Evolutionary conservation across 2,113 vertebrate genomes (phyloP).

Genomic region (Azemiops feae): DNA sequence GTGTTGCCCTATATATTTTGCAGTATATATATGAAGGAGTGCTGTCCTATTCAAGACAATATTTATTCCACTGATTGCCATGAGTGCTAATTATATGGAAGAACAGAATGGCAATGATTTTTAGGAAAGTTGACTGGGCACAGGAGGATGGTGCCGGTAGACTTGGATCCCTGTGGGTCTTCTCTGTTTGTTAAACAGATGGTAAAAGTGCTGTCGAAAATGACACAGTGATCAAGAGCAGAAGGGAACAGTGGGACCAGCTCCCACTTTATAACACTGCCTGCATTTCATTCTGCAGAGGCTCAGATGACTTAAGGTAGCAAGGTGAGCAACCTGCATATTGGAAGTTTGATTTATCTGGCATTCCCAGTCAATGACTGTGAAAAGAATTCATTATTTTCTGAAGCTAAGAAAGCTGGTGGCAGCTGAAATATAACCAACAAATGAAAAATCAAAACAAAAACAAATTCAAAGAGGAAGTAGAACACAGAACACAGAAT

Average conservation of each 20-base stretch:
- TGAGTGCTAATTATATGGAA: not conserved
- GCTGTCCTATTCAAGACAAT: not conserved
- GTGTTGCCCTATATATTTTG: not conserved
- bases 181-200: conserved; percentile 8
- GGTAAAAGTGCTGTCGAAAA: not conserved
- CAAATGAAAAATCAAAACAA: not conserved
- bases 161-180: not conserved
- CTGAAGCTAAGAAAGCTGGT: not conserved
- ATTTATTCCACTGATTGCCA: not conserved
- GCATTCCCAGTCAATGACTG: not conserved
- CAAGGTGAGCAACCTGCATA: not conserved
- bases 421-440: not conserved
- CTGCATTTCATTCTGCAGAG: not conserved
- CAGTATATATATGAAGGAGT: not conserved
- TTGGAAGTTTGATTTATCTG: not conserved
- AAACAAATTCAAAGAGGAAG: not conserved
- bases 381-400: not conserved
- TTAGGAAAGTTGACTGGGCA: conserved; percentile 14
- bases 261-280: not conserved
- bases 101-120: conserved; percentile 9
- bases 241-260: conserved; percentile 1
- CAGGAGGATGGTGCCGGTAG: conserved; percentile 1
- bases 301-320: not conserved
- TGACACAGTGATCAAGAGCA: conserved; percentile 14
- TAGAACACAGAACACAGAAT: not conserved